Conservation (phyloP, 2,888 invertebrate genomes). For the Dascillus cervinus region DNA sequence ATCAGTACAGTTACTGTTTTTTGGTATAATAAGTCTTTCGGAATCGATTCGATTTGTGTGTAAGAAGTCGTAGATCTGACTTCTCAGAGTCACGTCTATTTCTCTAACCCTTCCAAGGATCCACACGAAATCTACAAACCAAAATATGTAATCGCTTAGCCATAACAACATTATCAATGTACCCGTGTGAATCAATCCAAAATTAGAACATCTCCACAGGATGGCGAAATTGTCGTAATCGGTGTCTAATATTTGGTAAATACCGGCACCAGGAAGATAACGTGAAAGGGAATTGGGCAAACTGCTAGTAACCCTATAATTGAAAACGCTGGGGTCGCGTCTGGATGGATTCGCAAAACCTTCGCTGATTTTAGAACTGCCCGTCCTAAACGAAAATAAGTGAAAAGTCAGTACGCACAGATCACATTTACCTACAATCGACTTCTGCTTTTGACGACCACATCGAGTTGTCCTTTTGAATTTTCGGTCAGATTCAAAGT, state of each 20-base stretch:
- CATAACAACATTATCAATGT: too few relatives aligned
- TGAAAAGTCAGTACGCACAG: constrained; percentile 1
- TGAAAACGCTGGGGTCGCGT: constrained; percentile 40
- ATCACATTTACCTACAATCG: constrained; percentile 50
- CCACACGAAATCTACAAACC: constrained; percentile 61
- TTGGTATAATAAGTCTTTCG: constrained; percentile 62
- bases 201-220: constrained; percentile 65
- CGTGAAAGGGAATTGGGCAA: constrained; percentile 59
- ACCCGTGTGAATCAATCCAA: constrained; percentile 58
- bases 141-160: too few relatives aligned
- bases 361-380: constrained; percentile 50
- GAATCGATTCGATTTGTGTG: constrained; percentile 55
- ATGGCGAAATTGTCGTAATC: constrained; percentile 67
- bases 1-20: constrained; percentile 54
- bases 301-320: constrained; percentile 52
- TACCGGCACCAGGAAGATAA: constrained; percentile 63
- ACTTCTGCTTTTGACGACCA: constrained; percentile 56
- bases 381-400: constrained; percentile 46
- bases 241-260: constrained; percentile 63
- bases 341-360: constrained; percentile 54
- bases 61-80: constrained; percentile 57
- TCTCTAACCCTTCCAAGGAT: constrained; percentile 59
- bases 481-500: constrained; percentile 52
- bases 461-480: constrained; percentile 48
- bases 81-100: constrained; percentile 55